Percentiles rank a stretch among this genome's conserved stretches.
These are phyloP conservation scores for Eonycteris spelaea DNA, from an alignment of 2,113 vertebrate species.

Conservation along the genomic window DNA sequence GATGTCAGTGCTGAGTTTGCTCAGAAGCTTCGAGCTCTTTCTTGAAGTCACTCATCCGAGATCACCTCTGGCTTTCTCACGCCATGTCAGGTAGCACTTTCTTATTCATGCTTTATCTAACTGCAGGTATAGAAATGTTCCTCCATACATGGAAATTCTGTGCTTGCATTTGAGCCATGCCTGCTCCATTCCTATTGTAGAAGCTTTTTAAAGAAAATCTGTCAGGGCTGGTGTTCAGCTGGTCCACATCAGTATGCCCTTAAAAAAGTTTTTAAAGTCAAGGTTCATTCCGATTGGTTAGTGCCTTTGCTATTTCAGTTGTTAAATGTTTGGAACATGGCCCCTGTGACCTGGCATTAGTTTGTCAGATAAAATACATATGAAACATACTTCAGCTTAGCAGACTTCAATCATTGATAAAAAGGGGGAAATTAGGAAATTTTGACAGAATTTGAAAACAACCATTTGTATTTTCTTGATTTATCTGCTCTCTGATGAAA, in stretches of 20 bases:
- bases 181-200: background rate
- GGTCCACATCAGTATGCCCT: background rate
- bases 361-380: background rate
- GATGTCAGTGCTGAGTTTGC: background rate
- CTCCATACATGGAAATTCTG: background rate
- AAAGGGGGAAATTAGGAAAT: background rate
- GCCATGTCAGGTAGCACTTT: background rate
- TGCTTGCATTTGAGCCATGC: background rate
- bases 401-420: background rate
- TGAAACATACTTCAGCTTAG: background rate
- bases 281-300: background rate
- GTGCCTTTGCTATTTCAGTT: background rate
- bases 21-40: background rate
- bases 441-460: conserved; percentile 12
- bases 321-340: background rate
- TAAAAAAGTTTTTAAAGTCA: background rate
- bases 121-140: background rate
- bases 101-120: background rate
- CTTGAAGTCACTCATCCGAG: background rate
- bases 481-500: background rate
- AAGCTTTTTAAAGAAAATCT: background rate
- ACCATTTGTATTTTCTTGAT: background rate
- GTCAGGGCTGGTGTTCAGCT: background rate
- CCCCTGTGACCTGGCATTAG: background rate
- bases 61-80: background rate